phyloP scores from a whole-genome alignment of 1,140 invertebrate species.

The Sminthurides bifidus region DNA sequence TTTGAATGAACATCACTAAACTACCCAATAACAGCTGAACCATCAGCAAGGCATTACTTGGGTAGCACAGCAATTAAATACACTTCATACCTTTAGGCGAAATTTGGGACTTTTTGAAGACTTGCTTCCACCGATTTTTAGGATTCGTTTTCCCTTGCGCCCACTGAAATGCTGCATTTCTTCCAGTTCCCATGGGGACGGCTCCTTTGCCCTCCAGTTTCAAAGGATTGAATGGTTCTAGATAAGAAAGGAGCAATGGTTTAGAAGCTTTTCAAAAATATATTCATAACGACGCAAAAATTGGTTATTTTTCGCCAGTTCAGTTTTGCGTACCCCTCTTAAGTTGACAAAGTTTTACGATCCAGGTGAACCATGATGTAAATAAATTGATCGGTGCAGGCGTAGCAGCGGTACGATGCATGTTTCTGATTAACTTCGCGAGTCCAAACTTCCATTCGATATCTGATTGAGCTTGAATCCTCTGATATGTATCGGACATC shows the following conservation, averaged over 20 bases:
- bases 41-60: not conserved
- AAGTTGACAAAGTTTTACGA: constrained; percentile 65
- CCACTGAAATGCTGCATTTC: constrained; percentile 20
- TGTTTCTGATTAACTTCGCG: constrained; percentile 94
- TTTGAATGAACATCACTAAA: no score
- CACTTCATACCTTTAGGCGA: constrained; percentile 34
- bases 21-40: no score
- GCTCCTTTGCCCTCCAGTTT: constrained; percentile 25
- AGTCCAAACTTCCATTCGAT: constrained; percentile 99
- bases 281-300: not conserved
- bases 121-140: constrained; percentile 34
- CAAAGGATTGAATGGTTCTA: constrained; percentile 28
- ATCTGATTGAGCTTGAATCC: constrained; percentile 98
- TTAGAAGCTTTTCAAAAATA: no score
- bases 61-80: not conserved
- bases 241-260: no score
- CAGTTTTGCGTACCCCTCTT: constrained; percentile 41
- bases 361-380: constrained; percentile 79
- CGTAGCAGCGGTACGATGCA: constrained; percentile 94
- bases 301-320: no score
- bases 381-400: constrained; percentile 93
- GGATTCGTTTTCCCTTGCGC: constrained; percentile 33
- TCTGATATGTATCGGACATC: constrained; percentile 99
- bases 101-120: constrained; percentile 36
- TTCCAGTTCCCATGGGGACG: not conserved